A percentile compares a stretch with the other conserved stretches of the same genome.
These are phyloP conservation scores for Macrophya alboannulata DNA, from an alignment of 2,888 invertebrate species.

Conservation along the genomic window DNA sequence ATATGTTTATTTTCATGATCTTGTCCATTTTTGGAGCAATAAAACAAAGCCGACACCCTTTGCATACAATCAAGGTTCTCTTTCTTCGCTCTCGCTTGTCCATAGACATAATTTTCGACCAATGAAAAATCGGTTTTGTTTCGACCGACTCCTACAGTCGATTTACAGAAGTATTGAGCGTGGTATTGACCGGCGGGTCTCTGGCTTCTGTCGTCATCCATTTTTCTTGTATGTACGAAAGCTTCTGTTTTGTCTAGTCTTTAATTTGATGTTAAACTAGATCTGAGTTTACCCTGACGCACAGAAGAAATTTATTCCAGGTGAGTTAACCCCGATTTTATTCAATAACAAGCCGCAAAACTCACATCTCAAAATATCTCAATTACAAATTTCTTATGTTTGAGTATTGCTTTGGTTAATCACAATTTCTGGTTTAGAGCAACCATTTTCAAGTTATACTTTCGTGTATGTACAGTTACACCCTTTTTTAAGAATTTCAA, in stretches of 20 bases:
- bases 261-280: constrained; percentile 35
- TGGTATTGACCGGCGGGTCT: constrained; percentile 20
- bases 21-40: neutral
- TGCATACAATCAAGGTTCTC: neutral
- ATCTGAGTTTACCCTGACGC: constrained; percentile 18
- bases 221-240: constrained; percentile 10
- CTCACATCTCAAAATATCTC: neutral
- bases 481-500: neutral
- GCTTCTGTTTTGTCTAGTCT: constrained; percentile 8
- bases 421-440: constrained; percentile 11
- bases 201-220: constrained; percentile 25
- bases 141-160: constrained; percentile 1
- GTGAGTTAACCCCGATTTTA: neutral
- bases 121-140: neutral
- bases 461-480: neutral
- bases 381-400: neutral
- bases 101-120: neutral
- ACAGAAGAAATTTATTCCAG: neutral
- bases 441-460: constrained; percentile 8
- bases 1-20: neutral
- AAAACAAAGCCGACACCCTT: neutral
- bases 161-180: constrained; percentile 8
- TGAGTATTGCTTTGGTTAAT: constrained; percentile 11
- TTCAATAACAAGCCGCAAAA: neutral
- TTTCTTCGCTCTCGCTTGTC: neutral